A percentile compares a stretch with the other conserved stretches of the same genome.
These are phyloP conservation scores for Gila orcuttii DNA, from an alignment of 2,113 vertebrate species.

Conservation along the genomic window DNA sequence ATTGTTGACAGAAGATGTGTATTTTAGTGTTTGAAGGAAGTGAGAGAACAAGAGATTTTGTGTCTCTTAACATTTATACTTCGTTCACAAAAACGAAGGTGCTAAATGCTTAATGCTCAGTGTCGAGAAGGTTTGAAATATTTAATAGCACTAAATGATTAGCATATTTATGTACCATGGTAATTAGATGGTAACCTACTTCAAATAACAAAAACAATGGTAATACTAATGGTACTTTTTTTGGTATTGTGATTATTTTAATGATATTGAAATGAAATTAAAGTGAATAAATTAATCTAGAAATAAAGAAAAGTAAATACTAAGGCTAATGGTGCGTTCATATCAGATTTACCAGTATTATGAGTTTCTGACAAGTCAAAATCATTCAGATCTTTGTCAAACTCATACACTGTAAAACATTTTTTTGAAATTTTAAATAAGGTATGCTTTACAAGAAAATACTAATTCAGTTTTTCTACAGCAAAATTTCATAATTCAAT, in stretches of 20 bases:
- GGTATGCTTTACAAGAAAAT: no score
- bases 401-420: not conserved
- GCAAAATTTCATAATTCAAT: no score
- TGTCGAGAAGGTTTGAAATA: not conserved
- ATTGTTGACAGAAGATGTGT: not conserved
- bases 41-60: not conserved
- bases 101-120: not conserved
- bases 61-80: not conserved
- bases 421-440: no score
- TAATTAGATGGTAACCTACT: no score
- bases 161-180: not conserved
- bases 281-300: not conserved
- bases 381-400: not conserved
- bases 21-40: not conserved
- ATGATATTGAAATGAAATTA: not conserved
- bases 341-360: not conserved
- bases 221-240: not conserved
- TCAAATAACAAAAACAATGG: not conserved
- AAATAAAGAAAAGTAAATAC: not conserved
- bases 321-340: not conserved
- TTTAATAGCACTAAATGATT: not conserved
- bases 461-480: no score
- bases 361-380: not conserved
- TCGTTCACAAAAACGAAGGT: not conserved
- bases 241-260: not conserved